Base-by-base conservation (phyloP, 2,797 vertebrate species). In the Thunnus albacares region DNA sequence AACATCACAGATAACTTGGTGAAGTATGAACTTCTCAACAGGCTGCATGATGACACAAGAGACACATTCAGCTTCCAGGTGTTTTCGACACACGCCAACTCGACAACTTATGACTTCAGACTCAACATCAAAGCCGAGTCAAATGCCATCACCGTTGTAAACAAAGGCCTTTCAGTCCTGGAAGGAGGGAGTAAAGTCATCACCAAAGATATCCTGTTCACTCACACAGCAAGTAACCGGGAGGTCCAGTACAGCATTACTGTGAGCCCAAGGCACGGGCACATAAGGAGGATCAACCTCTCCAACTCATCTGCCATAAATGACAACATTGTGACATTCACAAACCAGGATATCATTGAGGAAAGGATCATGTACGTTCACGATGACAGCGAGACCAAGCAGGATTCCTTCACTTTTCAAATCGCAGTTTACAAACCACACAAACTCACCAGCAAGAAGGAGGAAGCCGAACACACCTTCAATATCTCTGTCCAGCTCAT, bases 121-220 rank as follows among this genome's bases (percentile, higher is more conserved):
- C 93, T 98, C 76, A 91, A 81, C 47, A 94, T 99, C 56, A 97
- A 94, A 90, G 89, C 95, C 2, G 92, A 94, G 80, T 91, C 93
- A 8, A 87, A 76, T 8, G 63, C 49, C 1, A 14, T 97, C 75
- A 79, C 93, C 61, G 43, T 98, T 59, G 94, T 89, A 12, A 98
- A 98, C 81, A 95, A 86, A 81, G 96, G 96, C 5, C 93, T 99
- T 47, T 94, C 90, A 24, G 78, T 98, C 69, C 84, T 82, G 77
- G 98, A 99, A 91, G 97, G 98, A 70, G 96, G 96, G 79, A 96
- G 92, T 79, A 96, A 94, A 87, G 86, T 98, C 61, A 96, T 99
- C 73, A 96, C 95, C 52, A 96, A 94, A 83, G 92, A 90, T 0
- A 79, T 95, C 60, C 90, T 98, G 70, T 98, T 96, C 87, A 87